Evolutionary conservation across 1,140 invertebrate genomes (phyloP), one percentile per base, ranked within the genome.

Genomic region (Aphidius gifuensis): DNA sequence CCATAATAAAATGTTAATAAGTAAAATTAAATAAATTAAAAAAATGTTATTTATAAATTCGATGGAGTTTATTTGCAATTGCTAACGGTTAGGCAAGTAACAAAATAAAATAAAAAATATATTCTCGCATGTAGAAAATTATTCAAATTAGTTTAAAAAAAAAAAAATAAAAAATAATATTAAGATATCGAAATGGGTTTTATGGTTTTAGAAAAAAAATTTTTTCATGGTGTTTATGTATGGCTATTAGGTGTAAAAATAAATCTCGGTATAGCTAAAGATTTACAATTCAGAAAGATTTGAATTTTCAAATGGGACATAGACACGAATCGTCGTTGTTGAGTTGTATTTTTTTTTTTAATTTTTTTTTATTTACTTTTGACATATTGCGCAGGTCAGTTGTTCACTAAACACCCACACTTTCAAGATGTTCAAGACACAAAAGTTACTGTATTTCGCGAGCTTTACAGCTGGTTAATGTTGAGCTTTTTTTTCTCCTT

Each of bases 311-410:
- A 60, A 45, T 50, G 43, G 50, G 39, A 60, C 50, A 60, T 49
- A 51, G 58, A 50, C 58, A 60, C 50, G 50, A 60, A 42, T 60
- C 50, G 50, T 54, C 59, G 42, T 54, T 11, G 11, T 11, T 16
- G 16, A 16, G 16, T 16, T 16, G 16, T 16, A 16, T 16, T 16
- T 47, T 48, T 7, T 51, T 32, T 3, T 32, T 32, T 32, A 1
- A 32, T 32, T 32, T 3, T 32, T 32, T 32, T 32, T 32, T 32
- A 32, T 45, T 58, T 51, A 43, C 23, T 64, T 51, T 48, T 68
- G 64, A 64, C 57, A 63, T 67, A 66, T 68, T 68, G 67, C 64
- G 70, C 61, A 67, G 66, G 68, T 69, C 68, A 69, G 70, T 71
- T 66, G 66, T 64, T 65, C 62, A n/a, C 23, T 1, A 32, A 38